Conservation (phyloP, 2,797 vertebrate genomes). For the Knipowitschia caucasica region DNA sequence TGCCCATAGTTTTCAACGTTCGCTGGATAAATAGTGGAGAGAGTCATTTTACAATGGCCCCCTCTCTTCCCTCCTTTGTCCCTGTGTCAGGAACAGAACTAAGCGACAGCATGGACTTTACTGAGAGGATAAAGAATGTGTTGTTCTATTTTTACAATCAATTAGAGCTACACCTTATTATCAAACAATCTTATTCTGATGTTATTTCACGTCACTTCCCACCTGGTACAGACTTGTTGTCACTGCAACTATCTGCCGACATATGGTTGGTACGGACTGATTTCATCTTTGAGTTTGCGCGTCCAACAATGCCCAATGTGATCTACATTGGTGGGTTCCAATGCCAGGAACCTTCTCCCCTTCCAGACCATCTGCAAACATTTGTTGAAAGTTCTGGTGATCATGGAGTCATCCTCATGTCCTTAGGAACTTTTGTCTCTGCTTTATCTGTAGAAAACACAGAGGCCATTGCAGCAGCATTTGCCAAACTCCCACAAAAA, state of each 20-base stretch:
- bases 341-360: constrained; percentile 50
- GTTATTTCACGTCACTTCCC: constrained; percentile 55
- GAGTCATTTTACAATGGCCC: constrained; percentile 52
- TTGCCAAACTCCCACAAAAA: constrained; percentile 70
- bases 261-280: constrained; percentile 69
- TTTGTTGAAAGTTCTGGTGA: constrained; percentile 69
- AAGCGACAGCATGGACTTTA: constrained; percentile 57
- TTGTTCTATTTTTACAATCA: constrained; percentile 44
- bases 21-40: constrained; percentile 66
- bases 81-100: constrained; percentile 61
- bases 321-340: constrained; percentile 74
- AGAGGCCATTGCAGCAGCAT: constrained; percentile 61
- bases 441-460: constrained; percentile 43
- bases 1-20: constrained; percentile 67
- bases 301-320: constrained; percentile 74
- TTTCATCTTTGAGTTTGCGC: constrained; percentile 74
- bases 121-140: constrained; percentile 54
- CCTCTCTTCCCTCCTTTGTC: constrained; percentile 63
- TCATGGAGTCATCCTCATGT: constrained; percentile 73
- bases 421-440: constrained; percentile 58
- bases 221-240: constrained; percentile 55
- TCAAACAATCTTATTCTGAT: constrained; percentile 48
- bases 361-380: constrained; percentile 57
- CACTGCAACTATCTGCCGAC: constrained; percentile 55
- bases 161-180: constrained; percentile 27